Percentiles rank a stretch among this genome's conserved stretches.
These are phyloP conservation scores for Galerucella calmariensis DNA, from an alignment of 2,888 invertebrate genomes.

Conservation along the genomic window DNA sequence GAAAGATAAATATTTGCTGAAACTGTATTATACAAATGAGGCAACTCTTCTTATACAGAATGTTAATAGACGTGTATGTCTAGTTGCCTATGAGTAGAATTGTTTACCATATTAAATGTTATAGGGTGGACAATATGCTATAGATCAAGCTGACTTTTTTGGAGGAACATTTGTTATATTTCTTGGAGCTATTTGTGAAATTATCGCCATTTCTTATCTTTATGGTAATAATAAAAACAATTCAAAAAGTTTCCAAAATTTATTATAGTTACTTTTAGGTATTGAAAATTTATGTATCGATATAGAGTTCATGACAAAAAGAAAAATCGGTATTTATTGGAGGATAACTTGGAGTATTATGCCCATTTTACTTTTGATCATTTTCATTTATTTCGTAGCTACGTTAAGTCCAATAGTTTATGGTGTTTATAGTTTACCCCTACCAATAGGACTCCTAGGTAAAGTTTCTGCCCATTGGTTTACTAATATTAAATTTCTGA, in stretches of 20 bases:
- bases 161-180: constrained; percentile 72
- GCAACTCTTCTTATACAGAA: too few relatives aligned
- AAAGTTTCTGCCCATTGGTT: background rate
- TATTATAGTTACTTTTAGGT: constrained; percentile 60
- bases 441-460: constrained; percentile 54
- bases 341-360: constrained; percentile 79
- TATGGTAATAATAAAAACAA: constrained; percentile 67
- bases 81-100: too few relatives aligned
- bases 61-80: too few relatives aligned
- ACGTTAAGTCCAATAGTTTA: constrained; percentile 73
- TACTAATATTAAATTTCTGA: background rate
- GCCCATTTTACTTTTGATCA: constrained; percentile 76
- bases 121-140: constrained; percentile 72
- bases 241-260: background rate
- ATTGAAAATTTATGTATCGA: constrained; percentile 76
- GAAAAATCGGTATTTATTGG: constrained; percentile 80
- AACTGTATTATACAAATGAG: too few relatives aligned
- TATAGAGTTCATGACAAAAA: constrained; percentile 82
- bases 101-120: constrained; percentile 35
- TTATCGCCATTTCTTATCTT: constrained; percentile 69
- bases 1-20: too few relatives aligned
- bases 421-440: constrained; percentile 65
- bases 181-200: constrained; percentile 70
- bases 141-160: constrained; percentile 71
- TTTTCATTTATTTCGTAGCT: constrained; percentile 77